Evolutionary conservation across 1,140 invertebrate genomes (phyloP).

Genomic region (Drosophila chauvacae): DNA sequence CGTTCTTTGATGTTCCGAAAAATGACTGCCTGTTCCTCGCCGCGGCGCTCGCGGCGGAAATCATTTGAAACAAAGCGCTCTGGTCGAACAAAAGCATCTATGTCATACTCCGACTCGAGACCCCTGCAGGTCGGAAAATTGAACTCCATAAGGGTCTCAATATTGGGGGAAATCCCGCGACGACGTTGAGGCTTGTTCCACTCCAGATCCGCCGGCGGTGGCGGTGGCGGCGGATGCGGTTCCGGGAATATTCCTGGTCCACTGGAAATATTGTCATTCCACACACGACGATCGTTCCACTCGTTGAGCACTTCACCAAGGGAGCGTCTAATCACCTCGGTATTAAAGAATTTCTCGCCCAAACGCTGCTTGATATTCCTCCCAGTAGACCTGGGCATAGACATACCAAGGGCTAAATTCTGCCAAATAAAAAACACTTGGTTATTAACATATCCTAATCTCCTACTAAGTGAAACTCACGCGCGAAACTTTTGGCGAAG

Average conservation of each 20-base stretch:
- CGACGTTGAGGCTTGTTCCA: background rate
- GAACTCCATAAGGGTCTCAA: background rate
- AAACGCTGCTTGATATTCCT: background rate
- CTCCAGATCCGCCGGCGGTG: slow-evolving; percentile 8
- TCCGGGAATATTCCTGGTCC: background rate
- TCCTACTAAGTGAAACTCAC: slow-evolving; percentile 1
- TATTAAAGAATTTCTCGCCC: background rate
- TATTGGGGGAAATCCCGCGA: background rate
- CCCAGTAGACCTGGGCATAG: too few species aligned
- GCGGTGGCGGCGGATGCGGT: slow-evolving; percentile 1
- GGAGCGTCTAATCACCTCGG: background rate
- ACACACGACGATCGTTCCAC: background rate
- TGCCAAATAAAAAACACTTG: background rate
- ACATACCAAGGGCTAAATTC: background rate
- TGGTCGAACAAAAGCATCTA: background rate
- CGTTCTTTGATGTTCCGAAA: background rate
- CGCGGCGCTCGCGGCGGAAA: background rate
- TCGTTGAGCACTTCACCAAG: background rate
- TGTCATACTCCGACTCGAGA: background rate
- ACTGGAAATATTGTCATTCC: slow-evolving; percentile 1
- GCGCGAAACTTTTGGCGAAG: background rate
- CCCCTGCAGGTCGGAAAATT: background rate
- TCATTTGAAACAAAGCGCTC: background rate
- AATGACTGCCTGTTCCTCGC: background rate
- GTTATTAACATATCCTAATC: background rate